phyloP scores from a whole-genome alignment of 2,797 vertebrate species.

The Iguana delicatissima region DNA sequence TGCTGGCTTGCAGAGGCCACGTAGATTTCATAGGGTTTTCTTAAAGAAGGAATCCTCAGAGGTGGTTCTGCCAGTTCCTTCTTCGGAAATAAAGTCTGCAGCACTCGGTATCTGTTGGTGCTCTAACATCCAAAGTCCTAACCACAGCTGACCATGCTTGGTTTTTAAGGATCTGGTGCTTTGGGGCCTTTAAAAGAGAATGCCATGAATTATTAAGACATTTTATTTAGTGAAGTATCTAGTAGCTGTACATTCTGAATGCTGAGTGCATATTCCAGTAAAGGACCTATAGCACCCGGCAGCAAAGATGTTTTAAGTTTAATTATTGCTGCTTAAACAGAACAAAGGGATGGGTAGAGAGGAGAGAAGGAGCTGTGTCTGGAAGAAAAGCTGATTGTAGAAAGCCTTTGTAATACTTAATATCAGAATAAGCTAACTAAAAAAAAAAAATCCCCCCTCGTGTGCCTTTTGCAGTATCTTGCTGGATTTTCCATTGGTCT shows the following conservation, averaged over 20 bases:
- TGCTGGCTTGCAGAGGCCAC: too few species aligned
- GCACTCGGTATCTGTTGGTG: too few species aligned
- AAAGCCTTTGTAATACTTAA: neutral
- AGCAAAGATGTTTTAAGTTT: neutral
- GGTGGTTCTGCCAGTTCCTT: too few species aligned
- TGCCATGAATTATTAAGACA: slow-evolving; percentile 1
- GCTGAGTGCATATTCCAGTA: neutral
- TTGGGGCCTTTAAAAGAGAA: too few species aligned
- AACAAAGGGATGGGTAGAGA: neutral
- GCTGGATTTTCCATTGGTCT: slow-evolving; percentile 21
- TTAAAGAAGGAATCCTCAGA: too few species aligned
- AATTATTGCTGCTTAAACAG: neutral
- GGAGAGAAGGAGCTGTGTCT: neutral
- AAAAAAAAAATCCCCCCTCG: slow-evolving; percentile 59
- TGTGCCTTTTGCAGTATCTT: slow-evolving; percentile 56
- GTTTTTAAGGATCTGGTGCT: too few species aligned
- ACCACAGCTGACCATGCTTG: too few species aligned
- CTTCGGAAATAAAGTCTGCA: too few species aligned
- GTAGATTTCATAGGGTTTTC: too few species aligned
- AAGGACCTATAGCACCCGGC: neutral
- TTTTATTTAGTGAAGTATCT: neutral
- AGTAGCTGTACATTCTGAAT: neutral
- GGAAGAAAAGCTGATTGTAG: neutral
- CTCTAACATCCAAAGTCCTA: too few species aligned
- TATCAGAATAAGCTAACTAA: slow-evolving; percentile 5